Conservation (phyloP, 1,140 invertebrate species). For the Bombus vancouverensis region DNA sequence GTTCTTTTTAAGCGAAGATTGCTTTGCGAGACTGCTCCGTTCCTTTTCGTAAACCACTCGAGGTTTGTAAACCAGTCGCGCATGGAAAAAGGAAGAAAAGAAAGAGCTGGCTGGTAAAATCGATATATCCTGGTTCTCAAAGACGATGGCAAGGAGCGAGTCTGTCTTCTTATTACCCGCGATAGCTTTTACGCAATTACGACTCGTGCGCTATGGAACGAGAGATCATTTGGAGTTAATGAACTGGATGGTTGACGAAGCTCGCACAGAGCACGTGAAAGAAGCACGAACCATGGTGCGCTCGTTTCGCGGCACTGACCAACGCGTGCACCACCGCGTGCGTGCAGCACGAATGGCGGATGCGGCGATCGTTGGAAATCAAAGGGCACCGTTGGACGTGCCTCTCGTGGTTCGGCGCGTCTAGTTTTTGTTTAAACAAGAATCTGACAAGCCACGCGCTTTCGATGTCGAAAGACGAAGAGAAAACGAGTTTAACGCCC, state of each 20-base stretch:
- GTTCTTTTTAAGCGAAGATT: not conserved
- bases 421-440: not conserved
- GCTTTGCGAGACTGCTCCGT: not conserved
- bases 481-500: not conserved
- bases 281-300: not conserved
- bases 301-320: not conserved
- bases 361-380: not conserved
- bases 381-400: not conserved
- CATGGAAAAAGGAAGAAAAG: too few relatives aligned
- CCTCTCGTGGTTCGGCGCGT: not conserved
- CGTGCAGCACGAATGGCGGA: conserved; percentile 37
- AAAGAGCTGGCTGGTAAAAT: not conserved
- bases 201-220: conserved; percentile 30
- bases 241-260: conserved; percentile 53
- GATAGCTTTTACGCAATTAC: not conserved
- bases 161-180: too few relatives aligned
- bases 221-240: conserved; percentile 55
- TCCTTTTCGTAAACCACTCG: not conserved
- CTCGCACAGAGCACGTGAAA: not conserved
- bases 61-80: not conserved
- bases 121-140: not conserved
- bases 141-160: not conserved
- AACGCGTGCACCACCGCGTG: not conserved
- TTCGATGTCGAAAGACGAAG: not conserved
- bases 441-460: not conserved